Conservation (phyloP, 92 coral and sea anemone genomes). For the Metridium senile region DNA sequence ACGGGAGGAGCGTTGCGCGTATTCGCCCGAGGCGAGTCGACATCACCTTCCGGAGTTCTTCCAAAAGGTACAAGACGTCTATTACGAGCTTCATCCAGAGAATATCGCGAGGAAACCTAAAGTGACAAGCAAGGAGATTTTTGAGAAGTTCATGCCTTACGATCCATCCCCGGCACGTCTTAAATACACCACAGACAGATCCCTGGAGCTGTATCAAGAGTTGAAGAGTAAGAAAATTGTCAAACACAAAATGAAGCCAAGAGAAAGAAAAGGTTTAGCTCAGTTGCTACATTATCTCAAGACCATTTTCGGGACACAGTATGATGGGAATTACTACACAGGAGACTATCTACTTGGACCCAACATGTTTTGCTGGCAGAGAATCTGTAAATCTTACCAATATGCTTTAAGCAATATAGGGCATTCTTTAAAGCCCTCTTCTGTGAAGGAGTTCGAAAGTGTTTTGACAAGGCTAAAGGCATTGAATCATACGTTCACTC, state of each 20-base stretch:
- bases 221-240: slow-evolving; percentile 32
- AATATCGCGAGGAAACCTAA: slow-evolving; percentile 41
- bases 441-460: slow-evolving; percentile 41
- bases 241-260: slow-evolving; percentile 40
- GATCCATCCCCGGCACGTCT: slow-evolving; percentile 70
- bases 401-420: slow-evolving; percentile 4
- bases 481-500: slow-evolving; percentile 55
- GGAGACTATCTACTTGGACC: slow-evolving; percentile 86
- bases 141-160: slow-evolving; percentile 47
- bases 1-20: slow-evolving; percentile 19
- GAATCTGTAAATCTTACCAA: slow-evolving; percentile 42
- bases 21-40: slow-evolving; percentile 62
- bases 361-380: slow-evolving; percentile 70
- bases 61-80: slow-evolving; percentile 59
- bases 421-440: slow-evolving; percentile 43
- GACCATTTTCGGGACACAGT: slow-evolving; percentile 72
- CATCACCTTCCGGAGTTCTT: slow-evolving; percentile 50
- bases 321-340: slow-evolving; percentile 69
- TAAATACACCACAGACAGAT: slow-evolving; percentile 52
- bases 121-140: slow-evolving; percentile 32
- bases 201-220: slow-evolving; percentile 47
- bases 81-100: slow-evolving; percentile 53
- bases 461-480: slow-evolving; percentile 50
- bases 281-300: slow-evolving; percentile 67
- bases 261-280: slow-evolving; percentile 70